phyloP scores from a whole-genome alignment of 2,113 vertebrate genomes.

The Arothron firmamentum region DNA sequence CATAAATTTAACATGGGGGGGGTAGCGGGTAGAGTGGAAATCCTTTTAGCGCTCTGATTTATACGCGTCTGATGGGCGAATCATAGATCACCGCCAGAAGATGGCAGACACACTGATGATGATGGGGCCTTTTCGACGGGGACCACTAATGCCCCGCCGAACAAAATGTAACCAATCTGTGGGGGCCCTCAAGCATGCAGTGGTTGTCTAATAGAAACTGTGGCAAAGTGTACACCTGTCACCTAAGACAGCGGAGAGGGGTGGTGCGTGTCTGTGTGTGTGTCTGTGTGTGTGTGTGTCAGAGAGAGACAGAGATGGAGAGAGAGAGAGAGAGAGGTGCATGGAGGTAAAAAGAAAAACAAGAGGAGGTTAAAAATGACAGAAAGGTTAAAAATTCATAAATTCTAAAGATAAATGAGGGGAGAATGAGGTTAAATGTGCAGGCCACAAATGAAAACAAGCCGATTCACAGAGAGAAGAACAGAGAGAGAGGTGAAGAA shows the following conservation, averaged over 20 bases:
- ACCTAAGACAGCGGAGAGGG: constrained; percentile 1
- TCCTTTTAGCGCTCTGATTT: constrained; percentile 83
- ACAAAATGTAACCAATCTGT: constrained; percentile 85
- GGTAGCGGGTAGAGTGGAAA: constrained; percentile 73
- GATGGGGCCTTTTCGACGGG: constrained; percentile 77
- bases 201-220: constrained; percentile 81
- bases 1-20: constrained; percentile 75
- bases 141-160: constrained; percentile 78
- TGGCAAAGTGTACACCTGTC: constrained; percentile 77
- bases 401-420: neutral
- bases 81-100: constrained; percentile 79
- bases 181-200: constrained; percentile 81
- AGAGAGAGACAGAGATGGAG: constrained; percentile 5
- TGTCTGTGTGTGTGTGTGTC: constrained; percentile 17
- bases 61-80: constrained; percentile 78
- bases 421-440: neutral
- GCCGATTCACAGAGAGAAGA: neutral
- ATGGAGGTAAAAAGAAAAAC: neutral
- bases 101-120: constrained; percentile 77
- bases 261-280: constrained; percentile 27
- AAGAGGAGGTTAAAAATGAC: neutral
- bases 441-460: constrained; percentile 37
- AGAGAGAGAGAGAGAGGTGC: constrained; percentile 1
- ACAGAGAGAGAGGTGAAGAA: constrained; percentile 2
- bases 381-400: too few relatives aligned